Evolutionary conservation across 2,113 vertebrate species (phyloP), one percentile per base, ranked within the genome.

Genomic region (Sinocyclocheilus anophthalmus): DNA sequence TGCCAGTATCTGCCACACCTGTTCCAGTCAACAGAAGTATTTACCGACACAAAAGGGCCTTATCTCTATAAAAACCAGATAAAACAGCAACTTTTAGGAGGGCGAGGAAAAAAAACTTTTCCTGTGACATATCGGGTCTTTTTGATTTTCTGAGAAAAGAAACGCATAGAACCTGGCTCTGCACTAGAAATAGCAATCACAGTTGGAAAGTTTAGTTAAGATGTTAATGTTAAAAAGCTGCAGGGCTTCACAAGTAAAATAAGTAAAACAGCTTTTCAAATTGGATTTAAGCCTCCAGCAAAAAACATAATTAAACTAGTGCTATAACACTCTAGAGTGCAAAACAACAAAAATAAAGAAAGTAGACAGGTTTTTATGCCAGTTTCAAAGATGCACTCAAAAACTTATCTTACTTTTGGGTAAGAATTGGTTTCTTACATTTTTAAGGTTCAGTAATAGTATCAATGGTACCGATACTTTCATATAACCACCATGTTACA

Each of bases 1-100:
- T 67, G 85, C 73, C 37, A 24, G 53, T 78, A 84, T 84, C 65
- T 88, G 88, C 87, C 85, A 81, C 65, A 53, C 61, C 78, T 88
- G 89, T 85, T 87, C 84, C 67, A 61, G 87, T 59, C 84, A 85
- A 79, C 26, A 37, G 33, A 50, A 88, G 67, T 61, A 83, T 69
- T 87, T 79, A 76, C 55, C 53, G 61, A 61, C 86, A 67, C 20
- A 63, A 75, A 81, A 30, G 42, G 14, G 37, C 20, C 57, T 63
- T 76, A 61, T 59, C 55, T 63, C 83, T 26, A 70, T 37, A 78
- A 72, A 86, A 50, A 50, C 5, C 22, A 57, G 86, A 75, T 39
- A 57, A 65, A 55, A 16, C 67, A 1, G 12, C 30, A 33, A 48
- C 77, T 26, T 76, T 65, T 3, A 50, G n/a, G 45, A 76, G 42